Evolutionary conservation across 2,888 invertebrate species (phyloP), one percentile per base, ranked within the genome.

Genomic region (Junonia oenone): DNA sequence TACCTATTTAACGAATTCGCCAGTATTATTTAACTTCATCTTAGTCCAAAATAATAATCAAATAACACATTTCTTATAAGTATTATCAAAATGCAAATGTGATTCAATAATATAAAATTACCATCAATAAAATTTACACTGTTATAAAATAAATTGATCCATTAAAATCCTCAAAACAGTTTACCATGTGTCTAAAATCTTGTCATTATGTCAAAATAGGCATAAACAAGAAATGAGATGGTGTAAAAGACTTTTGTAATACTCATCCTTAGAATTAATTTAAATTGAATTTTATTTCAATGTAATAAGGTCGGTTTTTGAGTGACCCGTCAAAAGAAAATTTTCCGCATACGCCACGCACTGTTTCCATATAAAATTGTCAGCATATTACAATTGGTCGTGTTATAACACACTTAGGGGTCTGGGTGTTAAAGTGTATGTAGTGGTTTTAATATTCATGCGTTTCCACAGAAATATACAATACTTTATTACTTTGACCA

Each of bases 351-450:
- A 56, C 55, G 71, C 55, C 70, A 76, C 72, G 85, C 83, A 75
- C 87, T 88, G 86, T 80, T 87, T 87, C 75, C 67, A 68, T 53
- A 55, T 55, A 61, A 88, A 82, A 88, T 86, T 81, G 82, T 78
- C 74, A 73, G 69, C 78, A 77, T 83, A 76, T 65, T 63, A 68
- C 69, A 69, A 71, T 70, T 70, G 71, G 72, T 71, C 65, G 62
- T 68, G 65, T 69, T 61, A 64, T 63, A 61, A 58, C 55, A 62
- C 65, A 56, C 66, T 67, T 61, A 63, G 49, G 48, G 49, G 22
- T 54, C 45, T 54, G 27, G 31, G 47, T 31, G 6, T 17, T 22
- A 40, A 47, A 33, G 19, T 26, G 26, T 15, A 3, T 22, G n/a
- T n/a, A n/a, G n/a, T n/a, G n/a, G n/a, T n/a, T n/a, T n/a, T n/a